Evolutionary conservation across 2,888 invertebrate species (phyloP).

Genomic region (Parnassius glacialis): DNA sequence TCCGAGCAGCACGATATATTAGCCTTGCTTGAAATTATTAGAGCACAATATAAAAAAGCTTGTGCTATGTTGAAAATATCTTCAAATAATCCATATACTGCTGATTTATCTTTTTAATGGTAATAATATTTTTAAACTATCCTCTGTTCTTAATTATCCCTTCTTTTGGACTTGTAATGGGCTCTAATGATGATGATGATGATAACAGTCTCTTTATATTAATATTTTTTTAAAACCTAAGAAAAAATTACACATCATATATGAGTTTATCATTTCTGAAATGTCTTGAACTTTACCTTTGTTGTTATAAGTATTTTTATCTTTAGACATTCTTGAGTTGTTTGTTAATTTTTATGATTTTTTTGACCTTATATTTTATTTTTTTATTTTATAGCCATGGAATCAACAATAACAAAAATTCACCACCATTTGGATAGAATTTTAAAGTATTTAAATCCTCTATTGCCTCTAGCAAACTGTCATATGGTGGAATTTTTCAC

Average conservation of each 20-base stretch:
- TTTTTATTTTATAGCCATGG: conserved; percentile 39
- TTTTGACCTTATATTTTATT: not conserved
- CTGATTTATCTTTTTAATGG: conserved; percentile 81
- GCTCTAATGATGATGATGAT: too few species aligned
- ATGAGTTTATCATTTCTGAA: too few species aligned
- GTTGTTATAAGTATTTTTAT: too few species aligned
- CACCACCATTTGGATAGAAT: conserved; percentile 69
- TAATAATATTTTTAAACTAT: too few species aligned
- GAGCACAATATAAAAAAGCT: conserved; percentile 85
- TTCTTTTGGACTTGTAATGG: too few species aligned
- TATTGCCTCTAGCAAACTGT: conserved; percentile 84
- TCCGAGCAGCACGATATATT: conserved; percentile 84
- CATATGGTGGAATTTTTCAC: conserved; percentile 87
- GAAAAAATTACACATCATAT: too few species aligned
- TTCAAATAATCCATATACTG: conserved; percentile 76
- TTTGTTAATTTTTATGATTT: conserved; percentile 81
- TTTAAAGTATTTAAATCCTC: conserved; percentile 79
- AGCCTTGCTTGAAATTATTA: conserved; percentile 81
- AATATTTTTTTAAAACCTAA: too few species aligned
- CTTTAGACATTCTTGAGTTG: too few species aligned
- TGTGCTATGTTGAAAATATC: conserved; percentile 85
- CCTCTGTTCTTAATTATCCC: too few species aligned
- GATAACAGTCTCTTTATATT: too few species aligned
- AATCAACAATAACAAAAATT: conserved; percentile 43
- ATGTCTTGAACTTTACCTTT: too few species aligned